phyloP scores from a whole-genome alignment of 2,113 vertebrate species.

The Gnathonemus echidnorhynchus region DNA sequence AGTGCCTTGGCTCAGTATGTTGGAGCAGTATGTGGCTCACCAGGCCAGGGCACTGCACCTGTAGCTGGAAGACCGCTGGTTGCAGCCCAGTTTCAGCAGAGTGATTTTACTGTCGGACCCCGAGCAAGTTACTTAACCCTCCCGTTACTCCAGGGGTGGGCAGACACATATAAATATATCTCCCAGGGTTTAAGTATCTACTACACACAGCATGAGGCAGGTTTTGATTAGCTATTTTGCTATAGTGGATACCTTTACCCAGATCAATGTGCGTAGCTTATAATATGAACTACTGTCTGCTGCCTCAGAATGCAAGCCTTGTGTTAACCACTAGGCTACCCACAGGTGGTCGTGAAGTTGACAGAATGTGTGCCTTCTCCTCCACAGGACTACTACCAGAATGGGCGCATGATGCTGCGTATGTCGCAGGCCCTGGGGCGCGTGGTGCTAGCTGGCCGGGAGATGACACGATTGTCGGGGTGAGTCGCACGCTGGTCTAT shows the following conservation, averaged over 20 bases:
- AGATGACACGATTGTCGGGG: constrained; percentile 96
- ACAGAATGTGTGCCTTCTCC: not conserved
- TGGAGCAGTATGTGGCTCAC: not conserved
- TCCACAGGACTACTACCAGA: constrained; percentile 94
- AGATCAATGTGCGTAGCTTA: not conserved
- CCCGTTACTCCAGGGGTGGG: not conserved
- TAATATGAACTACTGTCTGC: not conserved
- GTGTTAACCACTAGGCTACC: not conserved
- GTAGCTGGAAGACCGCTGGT: not conserved
- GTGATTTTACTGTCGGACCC: not conserved
- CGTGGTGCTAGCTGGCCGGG: constrained; percentile 90
- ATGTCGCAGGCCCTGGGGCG: constrained; percentile 95
- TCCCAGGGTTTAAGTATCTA: not conserved
- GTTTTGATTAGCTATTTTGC: not conserved
- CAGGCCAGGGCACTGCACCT: not conserved
- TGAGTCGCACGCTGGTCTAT: constrained; percentile 39
- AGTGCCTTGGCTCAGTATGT: not conserved
- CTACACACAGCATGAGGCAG: not conserved
- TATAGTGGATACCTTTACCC: not conserved
- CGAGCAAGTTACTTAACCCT: not conserved
- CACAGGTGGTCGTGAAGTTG: not conserved
- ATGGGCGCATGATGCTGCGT: constrained; percentile 89
- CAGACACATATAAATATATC: not conserved
- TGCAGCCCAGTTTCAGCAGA: not conserved
- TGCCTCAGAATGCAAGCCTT: not conserved